These are phyloP conservation scores for Craniophora ligustri DNA, from an alignment of 2,888 invertebrate genomes.

Conservation along the genomic window DNA sequence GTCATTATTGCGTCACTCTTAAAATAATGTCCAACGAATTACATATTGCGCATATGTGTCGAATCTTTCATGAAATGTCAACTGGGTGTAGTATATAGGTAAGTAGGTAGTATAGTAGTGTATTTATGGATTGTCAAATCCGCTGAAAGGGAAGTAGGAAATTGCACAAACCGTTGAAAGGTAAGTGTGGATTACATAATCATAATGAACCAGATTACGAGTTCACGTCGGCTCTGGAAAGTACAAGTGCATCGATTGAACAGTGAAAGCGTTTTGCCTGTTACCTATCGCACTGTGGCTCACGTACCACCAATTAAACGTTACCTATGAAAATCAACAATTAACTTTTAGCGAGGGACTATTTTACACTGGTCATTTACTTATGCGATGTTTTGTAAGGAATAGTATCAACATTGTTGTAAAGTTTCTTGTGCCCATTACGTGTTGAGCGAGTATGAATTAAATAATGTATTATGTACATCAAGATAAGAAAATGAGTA, in stretches of 20 bases:
- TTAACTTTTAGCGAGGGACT: slow-evolving; percentile 13
- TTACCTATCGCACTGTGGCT: slow-evolving; percentile 58
- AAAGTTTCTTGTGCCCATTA: slow-evolving; percentile 25
- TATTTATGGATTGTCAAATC: neutral
- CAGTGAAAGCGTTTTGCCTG: slow-evolving; percentile 64
- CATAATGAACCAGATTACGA: slow-evolving; percentile 54
- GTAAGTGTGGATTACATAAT: slow-evolving; percentile 49
- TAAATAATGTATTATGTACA: slow-evolving; percentile 9
- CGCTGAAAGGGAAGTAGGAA: neutral
- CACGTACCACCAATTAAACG: slow-evolving; percentile 34
- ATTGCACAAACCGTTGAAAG: slow-evolving; percentile 7
- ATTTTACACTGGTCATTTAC: slow-evolving; percentile 20
- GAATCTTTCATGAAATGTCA: no score
- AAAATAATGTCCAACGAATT: no score
- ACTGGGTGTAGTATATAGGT: no score
- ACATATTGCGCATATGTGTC: no score
- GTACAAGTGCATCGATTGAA: slow-evolving; percentile 60
- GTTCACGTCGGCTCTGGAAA: slow-evolving; percentile 50
- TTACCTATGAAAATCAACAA: slow-evolving; percentile 14
- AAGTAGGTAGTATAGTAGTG: no score
- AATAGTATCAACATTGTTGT: slow-evolving; percentile 17
- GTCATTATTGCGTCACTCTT: no score
- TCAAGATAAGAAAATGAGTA: slow-evolving; percentile 3
- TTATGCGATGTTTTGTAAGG: slow-evolving; percentile 23
- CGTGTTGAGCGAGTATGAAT: slow-evolving; percentile 16